Evolutionary conservation across 64 coral and sea anemone species (phyloP), one percentile per base, ranked within the genome.

Genomic region (Pachyseris speciosa): DNA sequence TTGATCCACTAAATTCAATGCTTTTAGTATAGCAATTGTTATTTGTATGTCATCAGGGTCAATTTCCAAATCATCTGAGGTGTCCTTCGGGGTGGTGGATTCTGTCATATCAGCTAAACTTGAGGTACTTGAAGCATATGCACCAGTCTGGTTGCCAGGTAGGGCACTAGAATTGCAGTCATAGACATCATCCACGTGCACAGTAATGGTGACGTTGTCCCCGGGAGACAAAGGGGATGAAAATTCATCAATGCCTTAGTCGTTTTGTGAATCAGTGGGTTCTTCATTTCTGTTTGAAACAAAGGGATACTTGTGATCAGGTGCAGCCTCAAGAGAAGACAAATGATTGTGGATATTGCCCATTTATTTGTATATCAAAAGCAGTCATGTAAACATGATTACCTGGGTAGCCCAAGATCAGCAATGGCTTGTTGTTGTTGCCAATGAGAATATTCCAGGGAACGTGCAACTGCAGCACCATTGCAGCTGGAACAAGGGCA

Each of bases 401-500:
- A 64, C 61, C 61, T 30, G 27, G 61, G 1, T 1, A 64, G 1
- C 61, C 1, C 27, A 30, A 64, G 61, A 3, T 64, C 61, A 64
- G 1, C 61, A 64, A 64, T 64, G 1, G 1, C 61, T 64, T 64
- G 61, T 64, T 64, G 61, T 64, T 64, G 8, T 64, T 26, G 61
- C 61, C 61, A 64, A 64, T 64, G 61, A 64, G 10, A 30, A 26
- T 64, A 64, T 26, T 64, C 61, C 22, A 64, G 2, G 22, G 61
- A 64, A 26, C 61, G 27, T 64, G 78, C 43, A 51, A 83, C 78
- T 12, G 78, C n/a, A 37, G 31, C 51, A 52, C 78, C 78, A 55
- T 58, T 83, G 20, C 78, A 83, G 19, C 16, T 36, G 51, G 45
- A 30, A 59, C 78, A 83, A 26, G 78, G 78, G 51, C 52, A 83